Evolutionary conservation across 2,113 vertebrate species (phyloP).

Genomic region (Apodemus sylvaticus): DNA sequence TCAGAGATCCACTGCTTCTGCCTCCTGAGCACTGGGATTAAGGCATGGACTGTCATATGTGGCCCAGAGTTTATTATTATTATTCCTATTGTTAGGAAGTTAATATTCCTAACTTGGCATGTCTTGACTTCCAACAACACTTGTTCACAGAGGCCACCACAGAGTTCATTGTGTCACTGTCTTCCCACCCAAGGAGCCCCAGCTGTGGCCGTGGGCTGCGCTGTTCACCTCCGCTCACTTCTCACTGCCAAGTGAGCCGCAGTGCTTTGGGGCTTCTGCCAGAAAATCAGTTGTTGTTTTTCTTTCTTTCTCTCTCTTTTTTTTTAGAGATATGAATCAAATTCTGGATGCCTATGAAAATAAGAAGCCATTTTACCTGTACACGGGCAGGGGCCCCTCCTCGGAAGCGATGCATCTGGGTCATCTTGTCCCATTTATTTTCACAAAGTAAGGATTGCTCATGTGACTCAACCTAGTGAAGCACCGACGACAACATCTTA

Average conservation of each 20-base stretch:
- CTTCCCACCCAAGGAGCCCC: not conserved
- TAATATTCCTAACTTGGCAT: not conserved
- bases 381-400: conserved; percentile 96
- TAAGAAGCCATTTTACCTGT: conserved; percentile 96
- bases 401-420: conserved; percentile 97
- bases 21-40: not conserved
- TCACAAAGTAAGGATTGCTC: conserved; percentile 93
- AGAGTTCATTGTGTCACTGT: not conserved
- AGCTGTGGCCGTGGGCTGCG: accelerated
- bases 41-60: not conserved
- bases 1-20: not conserved
- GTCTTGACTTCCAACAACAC: not conserved
- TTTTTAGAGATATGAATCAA: conserved; percentile 95
- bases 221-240: not conserved
- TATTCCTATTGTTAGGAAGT: too few relatives aligned
- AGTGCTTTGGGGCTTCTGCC: not conserved
- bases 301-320: conserved; percentile 10
- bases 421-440: conserved; percentile 97
- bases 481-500: too few relatives aligned
- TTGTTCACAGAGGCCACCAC: not conserved
- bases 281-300: conserved; percentile 1
- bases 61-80: not conserved
- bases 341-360: conserved; percentile 95
- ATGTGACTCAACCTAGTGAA: accelerated
- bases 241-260: not conserved